Conservation (phyloP, 1,140 invertebrate genomes). For the Macrocentrus cingulum region DNA sequence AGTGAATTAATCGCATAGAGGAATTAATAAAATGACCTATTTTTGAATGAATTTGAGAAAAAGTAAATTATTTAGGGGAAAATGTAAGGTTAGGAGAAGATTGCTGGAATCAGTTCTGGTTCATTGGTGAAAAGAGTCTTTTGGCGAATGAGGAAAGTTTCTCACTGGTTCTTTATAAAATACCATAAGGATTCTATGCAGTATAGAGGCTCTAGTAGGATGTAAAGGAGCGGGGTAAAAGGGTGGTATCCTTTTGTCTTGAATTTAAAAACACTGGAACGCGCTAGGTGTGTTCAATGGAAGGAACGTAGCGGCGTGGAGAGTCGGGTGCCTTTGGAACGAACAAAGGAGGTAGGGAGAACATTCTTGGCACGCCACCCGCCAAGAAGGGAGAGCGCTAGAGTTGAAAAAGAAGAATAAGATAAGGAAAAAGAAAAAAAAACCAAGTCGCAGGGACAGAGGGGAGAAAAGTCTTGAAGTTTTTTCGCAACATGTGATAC, state of each 20-base stretch:
- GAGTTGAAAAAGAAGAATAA: constrained; percentile 15
- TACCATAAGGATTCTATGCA: constrained; percentile 29
- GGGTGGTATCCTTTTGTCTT: constrained; percentile 32
- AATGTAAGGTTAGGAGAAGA: no score
- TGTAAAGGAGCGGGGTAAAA: constrained; percentile 10
- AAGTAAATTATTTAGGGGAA: no score
- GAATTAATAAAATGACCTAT: no score
- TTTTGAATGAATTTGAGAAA: no score
- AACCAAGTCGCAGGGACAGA: no score
- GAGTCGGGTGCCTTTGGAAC: constrained; percentile 28
- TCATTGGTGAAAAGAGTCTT: constrained; percentile 11
- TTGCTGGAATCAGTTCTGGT: constrained; percentile 2
- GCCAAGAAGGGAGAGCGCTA: constrained; percentile 18
- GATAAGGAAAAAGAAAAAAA: constrained; percentile 18
- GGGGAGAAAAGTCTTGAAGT: constrained; percentile 22
- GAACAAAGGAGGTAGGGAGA: constrained; percentile 32
- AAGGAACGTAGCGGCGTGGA: constrained; percentile 22
- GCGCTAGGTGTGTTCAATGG: constrained; percentile 33
- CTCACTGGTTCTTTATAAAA: constrained; percentile 19
- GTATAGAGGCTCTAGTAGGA: constrained; percentile 6
- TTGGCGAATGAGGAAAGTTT: not conserved
- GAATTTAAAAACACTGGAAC: constrained; percentile 35
- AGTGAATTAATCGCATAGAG: no score
- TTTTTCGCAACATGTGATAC: constrained; percentile 33
- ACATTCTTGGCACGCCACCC: constrained; percentile 35